Percentiles rank a stretch among this genome's conserved stretches.
phyloP scores from a whole-genome alignment of 2,888 invertebrate genomes.

The Tanytarsus gracilentus region DNA sequence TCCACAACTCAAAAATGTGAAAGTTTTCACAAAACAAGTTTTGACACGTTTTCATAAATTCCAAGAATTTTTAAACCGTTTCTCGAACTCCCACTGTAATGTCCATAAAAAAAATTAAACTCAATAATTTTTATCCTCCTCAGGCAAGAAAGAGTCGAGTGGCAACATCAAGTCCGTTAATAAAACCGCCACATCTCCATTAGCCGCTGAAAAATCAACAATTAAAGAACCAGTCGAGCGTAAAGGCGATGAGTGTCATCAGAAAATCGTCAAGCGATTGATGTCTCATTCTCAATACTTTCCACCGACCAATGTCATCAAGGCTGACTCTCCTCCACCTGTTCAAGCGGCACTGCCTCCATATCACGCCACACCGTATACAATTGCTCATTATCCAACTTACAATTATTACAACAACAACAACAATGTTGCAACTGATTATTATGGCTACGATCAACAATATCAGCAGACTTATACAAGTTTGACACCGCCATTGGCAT shows the following conservation, averaged over 20 bases:
- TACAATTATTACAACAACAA: background rate
- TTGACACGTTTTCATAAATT: no score
- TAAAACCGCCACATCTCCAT: constrained; percentile 47
- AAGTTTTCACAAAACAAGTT: no score
- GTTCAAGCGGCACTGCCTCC: background rate
- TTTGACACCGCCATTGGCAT: background rate
- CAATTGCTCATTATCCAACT: background rate
- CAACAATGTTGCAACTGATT: background rate
- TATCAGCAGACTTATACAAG: background rate
- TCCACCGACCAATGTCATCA: constrained; percentile 5
- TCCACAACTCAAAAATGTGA: no score
- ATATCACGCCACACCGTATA: background rate
- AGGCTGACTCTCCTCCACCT: background rate
- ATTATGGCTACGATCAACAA: background rate
- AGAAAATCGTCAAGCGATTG: constrained; percentile 31
- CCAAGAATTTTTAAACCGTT: no score
- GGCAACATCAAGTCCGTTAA: constrained; percentile 77
- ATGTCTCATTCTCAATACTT: constrained; percentile 31
- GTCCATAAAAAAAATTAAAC: no score
- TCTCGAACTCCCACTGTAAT: no score
- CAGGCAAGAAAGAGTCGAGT: constrained; percentile 68
- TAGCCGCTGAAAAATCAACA: constrained; percentile 40
- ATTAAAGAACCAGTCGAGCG: constrained; percentile 33
- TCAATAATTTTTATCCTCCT: no score
- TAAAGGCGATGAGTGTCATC: constrained; percentile 25